A percentile compares a stretch with the other conserved stretches of the same genome.
phyloP scores from a whole-genome alignment of 2,113 vertebrate species.

The Crotalus helleri region DNA sequence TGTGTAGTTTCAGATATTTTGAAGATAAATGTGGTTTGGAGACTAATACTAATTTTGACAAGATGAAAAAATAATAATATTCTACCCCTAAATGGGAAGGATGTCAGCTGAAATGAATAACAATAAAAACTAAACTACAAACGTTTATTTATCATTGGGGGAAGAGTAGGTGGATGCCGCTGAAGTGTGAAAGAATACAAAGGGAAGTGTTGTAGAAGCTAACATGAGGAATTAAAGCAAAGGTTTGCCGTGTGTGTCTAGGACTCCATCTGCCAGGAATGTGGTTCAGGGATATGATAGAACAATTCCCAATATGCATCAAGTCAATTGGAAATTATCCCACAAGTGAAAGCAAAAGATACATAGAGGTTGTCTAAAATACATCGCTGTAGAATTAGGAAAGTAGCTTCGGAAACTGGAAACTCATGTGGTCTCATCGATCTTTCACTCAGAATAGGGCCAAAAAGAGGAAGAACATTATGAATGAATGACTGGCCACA shows the following conservation, averaged over 20 bases:
- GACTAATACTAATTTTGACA: background rate
- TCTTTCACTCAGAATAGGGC: background rate
- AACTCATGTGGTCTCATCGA: background rate
- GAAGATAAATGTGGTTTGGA: background rate
- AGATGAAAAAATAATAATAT: background rate
- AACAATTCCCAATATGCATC: background rate
- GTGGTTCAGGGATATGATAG: background rate
- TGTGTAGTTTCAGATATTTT: background rate
- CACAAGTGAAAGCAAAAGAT: background rate
- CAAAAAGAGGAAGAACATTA: background rate
- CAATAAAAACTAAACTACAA: background rate
- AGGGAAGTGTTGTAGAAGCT: background rate
- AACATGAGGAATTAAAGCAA: background rate
- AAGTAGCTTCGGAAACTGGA: background rate
- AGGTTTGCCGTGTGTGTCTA: background rate
- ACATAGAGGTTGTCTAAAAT: background rate
- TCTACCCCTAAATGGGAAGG: background rate
- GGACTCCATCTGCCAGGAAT: background rate
- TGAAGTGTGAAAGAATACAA: background rate
- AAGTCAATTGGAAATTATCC: background rate
- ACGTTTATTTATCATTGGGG: background rate
- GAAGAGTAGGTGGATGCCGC: background rate
- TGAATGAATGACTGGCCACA: background rate
- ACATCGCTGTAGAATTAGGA: background rate
- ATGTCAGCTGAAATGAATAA: background rate